Evolutionary conservation across 2,888 invertebrate genomes (phyloP).

Genomic region (Acanthosoma haemorrhoidale): DNA sequence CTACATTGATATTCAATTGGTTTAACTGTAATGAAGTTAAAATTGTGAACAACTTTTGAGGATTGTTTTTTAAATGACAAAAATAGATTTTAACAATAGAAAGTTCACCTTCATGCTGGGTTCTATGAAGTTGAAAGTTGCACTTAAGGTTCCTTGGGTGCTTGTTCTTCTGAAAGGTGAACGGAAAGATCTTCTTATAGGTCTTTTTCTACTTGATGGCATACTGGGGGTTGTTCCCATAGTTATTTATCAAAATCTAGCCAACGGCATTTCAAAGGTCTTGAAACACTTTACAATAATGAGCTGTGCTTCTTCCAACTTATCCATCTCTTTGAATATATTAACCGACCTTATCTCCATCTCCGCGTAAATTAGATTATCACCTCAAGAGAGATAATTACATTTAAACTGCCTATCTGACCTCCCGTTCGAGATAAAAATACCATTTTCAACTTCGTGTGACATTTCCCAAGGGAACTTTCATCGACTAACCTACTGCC

Average conservation of each 20-base stretch:
- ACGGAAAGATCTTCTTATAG: constrained; percentile 41
- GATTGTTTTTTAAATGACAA: no score
- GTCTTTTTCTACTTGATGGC: constrained; percentile 34
- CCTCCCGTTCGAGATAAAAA: neutral
- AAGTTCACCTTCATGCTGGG: constrained; percentile 43
- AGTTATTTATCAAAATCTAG: constrained; percentile 3
- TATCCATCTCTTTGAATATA: neutral
- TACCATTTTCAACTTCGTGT: neutral
- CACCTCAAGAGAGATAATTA: constrained; percentile 14
- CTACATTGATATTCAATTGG: constrained; percentile 56
- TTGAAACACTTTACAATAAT: neutral
- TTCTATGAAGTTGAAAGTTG: constrained; percentile 51
- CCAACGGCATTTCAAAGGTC: constrained; percentile 1
- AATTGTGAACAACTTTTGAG: no score
- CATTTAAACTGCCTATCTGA: constrained; percentile 8
- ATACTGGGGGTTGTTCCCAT: constrained; percentile 35
- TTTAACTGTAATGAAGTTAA: constrained; percentile 46
- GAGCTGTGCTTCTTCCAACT: neutral
- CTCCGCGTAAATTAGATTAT: constrained; percentile 23
- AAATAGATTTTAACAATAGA: no score
- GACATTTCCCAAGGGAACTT: neutral
- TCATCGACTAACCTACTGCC: neutral
- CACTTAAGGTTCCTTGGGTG: constrained; percentile 49
- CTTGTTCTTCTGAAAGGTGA: constrained; percentile 46
- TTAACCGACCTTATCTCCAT: neutral